A percentile compares a stretch with the other conserved stretches of the same genome.
phyloP scores from a whole-genome alignment of 2,113 vertebrate species.

The Cavia porcellus region DNA sequence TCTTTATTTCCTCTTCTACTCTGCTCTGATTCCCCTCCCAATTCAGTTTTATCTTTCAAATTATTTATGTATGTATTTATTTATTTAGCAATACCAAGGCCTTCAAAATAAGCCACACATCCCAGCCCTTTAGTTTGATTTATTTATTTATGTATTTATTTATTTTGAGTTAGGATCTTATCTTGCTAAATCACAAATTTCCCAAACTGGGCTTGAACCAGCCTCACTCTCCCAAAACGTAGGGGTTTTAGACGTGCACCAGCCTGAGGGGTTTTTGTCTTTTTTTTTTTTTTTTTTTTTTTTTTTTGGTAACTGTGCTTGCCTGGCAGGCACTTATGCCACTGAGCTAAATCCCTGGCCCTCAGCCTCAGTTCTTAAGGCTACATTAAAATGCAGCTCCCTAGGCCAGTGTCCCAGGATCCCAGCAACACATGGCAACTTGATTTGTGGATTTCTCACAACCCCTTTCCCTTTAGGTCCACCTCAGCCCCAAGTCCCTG shows the following conservation, averaged over 20 bases:
- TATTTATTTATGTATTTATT: not conserved
- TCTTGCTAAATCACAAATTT: not conserved
- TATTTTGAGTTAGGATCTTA: not conserved
- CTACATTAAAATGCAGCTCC: not conserved
- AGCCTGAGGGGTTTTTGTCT: too few species aligned
- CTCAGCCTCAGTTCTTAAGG: conserved; percentile 25
- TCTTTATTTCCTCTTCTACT: not conserved
- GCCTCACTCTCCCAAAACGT: not conserved
- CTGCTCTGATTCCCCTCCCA: not conserved
- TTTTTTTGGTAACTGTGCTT: too few species aligned
- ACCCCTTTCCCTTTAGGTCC: not conserved
- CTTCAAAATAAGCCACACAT: not conserved
- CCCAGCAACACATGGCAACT: not conserved
- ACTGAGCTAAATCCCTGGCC: not conserved
- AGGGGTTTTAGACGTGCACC: not conserved
- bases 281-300: too few species aligned
- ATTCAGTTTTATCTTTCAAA: not conserved
- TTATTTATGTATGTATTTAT: not conserved
- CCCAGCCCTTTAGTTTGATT: not conserved
- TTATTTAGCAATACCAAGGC: not conserved
- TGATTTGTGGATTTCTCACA: not conserved
- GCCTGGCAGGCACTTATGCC: too few species aligned
- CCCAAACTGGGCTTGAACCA: not conserved
- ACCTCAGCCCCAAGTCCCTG: conserved; percentile 16
- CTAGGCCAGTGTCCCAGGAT: not conserved